phyloP scores from a whole-genome alignment of 2,797 vertebrate species.

The Xerus rutilus region DNA sequence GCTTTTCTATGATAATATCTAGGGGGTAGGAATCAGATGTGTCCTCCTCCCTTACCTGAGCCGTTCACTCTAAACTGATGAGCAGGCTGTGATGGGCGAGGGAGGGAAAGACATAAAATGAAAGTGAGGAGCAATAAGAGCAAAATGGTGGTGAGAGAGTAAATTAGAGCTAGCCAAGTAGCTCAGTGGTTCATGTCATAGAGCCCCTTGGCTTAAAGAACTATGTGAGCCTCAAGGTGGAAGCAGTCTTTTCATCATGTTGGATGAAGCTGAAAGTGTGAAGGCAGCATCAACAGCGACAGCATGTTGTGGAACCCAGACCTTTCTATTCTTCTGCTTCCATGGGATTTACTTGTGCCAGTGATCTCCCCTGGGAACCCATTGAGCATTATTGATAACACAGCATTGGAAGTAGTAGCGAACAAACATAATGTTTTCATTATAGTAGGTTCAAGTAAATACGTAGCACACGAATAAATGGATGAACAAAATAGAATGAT shows the following conservation, averaged over 20 bases:
- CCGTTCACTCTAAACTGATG: not conserved
- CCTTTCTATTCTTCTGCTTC: constrained; percentile 29
- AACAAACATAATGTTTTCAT: constrained; percentile 64
- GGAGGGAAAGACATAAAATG: not conserved
- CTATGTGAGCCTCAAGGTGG: not conserved
- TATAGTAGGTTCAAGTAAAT: constrained; percentile 42
- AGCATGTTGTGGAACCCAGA: not conserved
- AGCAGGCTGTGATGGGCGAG: not conserved
- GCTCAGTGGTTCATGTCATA: not conserved
- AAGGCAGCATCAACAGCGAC: not conserved
- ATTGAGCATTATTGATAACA: constrained; percentile 52
- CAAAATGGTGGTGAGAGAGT: not conserved
- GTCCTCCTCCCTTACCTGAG: not conserved
- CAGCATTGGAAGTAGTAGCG: constrained; percentile 56
- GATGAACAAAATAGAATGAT: constrained; percentile 65
- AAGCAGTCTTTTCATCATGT: not conserved
- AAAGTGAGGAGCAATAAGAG: not conserved
- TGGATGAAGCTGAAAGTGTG: not conserved
- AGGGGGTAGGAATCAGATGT: not conserved
- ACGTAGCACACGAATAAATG: constrained; percentile 69
- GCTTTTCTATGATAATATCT: not conserved
- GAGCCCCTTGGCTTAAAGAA: not conserved
- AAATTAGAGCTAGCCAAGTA: not conserved
- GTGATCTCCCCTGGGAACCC: not conserved
- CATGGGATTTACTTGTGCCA: not conserved